phyloP scores from a whole-genome alignment of 2,113 vertebrate species.

The Chlamydotis undulata region DNA sequence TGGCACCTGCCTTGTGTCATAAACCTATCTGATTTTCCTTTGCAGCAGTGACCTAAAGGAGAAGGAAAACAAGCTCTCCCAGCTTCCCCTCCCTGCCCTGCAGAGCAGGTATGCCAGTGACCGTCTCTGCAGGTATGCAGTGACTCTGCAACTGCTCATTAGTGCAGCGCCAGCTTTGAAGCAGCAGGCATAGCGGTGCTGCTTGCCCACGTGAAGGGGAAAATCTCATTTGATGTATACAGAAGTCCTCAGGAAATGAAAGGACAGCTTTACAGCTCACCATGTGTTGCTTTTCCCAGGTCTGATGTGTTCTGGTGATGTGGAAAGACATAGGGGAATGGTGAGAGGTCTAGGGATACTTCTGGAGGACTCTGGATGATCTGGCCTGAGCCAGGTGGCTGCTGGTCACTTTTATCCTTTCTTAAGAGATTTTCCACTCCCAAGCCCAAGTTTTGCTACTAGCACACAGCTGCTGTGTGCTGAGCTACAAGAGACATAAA shows the following conservation, averaged over 20 bases:
- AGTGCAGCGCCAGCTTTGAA: neutral
- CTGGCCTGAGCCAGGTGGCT: neutral
- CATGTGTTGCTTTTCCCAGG: neutral
- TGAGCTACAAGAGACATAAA: neutral
- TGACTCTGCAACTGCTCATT: too few species aligned
- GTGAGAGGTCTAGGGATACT: neutral
- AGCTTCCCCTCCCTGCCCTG: neutral
- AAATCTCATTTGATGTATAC: neutral
- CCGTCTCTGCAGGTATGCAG: neutral
- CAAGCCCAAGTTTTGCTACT: neutral
- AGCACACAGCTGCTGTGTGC: neutral
- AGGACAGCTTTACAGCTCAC: neutral
- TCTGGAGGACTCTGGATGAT: neutral
- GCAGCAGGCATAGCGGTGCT: accelerated
- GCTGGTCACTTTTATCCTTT: neutral
- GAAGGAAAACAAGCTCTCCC: neutral
- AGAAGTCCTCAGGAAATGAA: neutral
- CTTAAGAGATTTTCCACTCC: neutral
- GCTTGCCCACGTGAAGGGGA: neutral
- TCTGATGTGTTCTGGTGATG: neutral
- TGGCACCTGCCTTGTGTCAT: neutral
- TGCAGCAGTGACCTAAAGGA: neutral
- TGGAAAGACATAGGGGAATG: neutral
- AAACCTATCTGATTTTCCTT: neutral
- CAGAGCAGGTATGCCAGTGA: neutral